These are phyloP conservation scores for Sebastolobus alascanus DNA, from an alignment of 2,797 vertebrate species.

Conservation along the genomic window DNA sequence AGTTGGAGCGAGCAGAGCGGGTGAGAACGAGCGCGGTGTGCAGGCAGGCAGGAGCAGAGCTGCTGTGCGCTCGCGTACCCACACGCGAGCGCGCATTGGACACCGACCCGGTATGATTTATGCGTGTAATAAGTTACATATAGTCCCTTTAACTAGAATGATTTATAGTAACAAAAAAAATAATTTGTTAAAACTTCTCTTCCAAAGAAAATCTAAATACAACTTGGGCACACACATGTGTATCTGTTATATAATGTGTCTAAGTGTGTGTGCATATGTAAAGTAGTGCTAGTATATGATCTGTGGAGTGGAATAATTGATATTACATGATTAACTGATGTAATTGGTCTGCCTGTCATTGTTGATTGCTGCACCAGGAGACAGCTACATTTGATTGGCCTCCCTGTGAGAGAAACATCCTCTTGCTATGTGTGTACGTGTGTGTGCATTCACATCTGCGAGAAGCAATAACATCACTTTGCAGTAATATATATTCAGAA, in stretches of 20 bases:
- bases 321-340: conserved; percentile 67
- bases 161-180: neutral
- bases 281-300: conserved; percentile 18
- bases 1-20: too few species aligned
- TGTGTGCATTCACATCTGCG: conserved; percentile 22
- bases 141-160: neutral
- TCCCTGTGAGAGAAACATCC: conserved; percentile 42
- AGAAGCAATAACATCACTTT: conserved; percentile 50
- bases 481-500: conserved; percentile 63
- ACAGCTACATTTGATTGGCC: conserved; percentile 52
- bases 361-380: conserved; percentile 64
- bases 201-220: neutral
- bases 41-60: too few species aligned
- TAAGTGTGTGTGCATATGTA: conserved; percentile 8
- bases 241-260: conserved; percentile 1
- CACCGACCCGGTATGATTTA: too few species aligned
- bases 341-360: conserved; percentile 66
- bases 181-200: neutral
- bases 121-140: too few species aligned
- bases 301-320: conserved; percentile 66
- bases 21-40: too few species aligned
- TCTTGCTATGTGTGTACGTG: conserved; percentile 9
- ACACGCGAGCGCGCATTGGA: too few species aligned
- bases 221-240: neutral
- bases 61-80: too few species aligned